A percentile compares a stretch with the other conserved stretches of the same genome.
Evolutionary conservation across 1,140 invertebrate species (phyloP).

Genomic region (Drosophila parabipectinata): DNA sequence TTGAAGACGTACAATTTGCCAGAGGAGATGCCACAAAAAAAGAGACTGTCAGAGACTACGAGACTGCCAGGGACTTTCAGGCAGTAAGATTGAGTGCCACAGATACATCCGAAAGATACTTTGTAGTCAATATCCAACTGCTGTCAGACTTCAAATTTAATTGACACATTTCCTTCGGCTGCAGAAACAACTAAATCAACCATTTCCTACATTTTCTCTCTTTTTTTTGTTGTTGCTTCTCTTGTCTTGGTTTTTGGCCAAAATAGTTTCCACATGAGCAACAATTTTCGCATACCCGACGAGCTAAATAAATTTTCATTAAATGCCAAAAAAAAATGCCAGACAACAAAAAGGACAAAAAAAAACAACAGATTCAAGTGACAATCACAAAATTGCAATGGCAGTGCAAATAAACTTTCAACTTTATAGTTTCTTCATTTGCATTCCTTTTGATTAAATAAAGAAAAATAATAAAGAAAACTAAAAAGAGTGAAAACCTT

Average conservation of each 20-base stretch:
- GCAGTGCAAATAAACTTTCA: slow-evolving; percentile 55
- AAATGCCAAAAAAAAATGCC: slow-evolving; percentile 40
- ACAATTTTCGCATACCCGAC: slow-evolving; percentile 40
- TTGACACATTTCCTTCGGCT: slow-evolving; percentile 71
- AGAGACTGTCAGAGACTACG: slow-evolving; percentile 1
- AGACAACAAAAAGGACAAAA: slow-evolving; percentile 20
- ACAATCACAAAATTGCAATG: slow-evolving; percentile 60
- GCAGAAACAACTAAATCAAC: slow-evolving; percentile 9
- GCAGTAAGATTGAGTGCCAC: slow-evolving; percentile 4
- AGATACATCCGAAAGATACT: slow-evolving; percentile 30
- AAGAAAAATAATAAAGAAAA: slow-evolving; percentile 29
- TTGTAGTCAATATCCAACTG: slow-evolving; percentile 56
- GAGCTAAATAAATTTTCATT: slow-evolving; percentile 45
- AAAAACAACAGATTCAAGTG: slow-evolving; percentile 28
- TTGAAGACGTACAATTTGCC: slow-evolving; percentile 66
- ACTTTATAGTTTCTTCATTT: slow-evolving; percentile 56
- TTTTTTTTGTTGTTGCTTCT: neutral
- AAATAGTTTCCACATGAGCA: slow-evolving; percentile 47
- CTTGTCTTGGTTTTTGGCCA: slow-evolving; percentile 8
- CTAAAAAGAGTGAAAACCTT: neutral
- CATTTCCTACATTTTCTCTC: slow-evolving; percentile 27
- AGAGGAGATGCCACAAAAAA: slow-evolving; percentile 11
- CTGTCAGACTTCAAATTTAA: slow-evolving; percentile 78
- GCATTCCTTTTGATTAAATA: slow-evolving; percentile 62
- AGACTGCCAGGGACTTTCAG: neutral